These are phyloP conservation scores for Mobula birostris DNA, from an alignment of 2,113 vertebrate genomes.

Conservation along the genomic window DNA sequence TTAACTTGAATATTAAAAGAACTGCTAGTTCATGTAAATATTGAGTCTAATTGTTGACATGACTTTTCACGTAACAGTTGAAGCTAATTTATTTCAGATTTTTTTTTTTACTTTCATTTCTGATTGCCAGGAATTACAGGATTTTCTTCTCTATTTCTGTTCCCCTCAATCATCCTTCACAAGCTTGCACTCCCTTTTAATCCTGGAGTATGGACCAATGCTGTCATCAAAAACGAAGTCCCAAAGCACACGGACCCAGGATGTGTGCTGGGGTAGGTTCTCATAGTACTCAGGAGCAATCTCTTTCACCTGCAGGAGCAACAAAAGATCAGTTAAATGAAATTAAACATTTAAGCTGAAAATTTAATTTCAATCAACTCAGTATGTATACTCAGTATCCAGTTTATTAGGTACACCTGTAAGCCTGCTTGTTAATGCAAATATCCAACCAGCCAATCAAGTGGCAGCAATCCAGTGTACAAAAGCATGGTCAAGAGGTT, in stretches of 20 bases:
- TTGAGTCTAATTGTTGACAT: not conserved
- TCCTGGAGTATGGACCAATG: slow-evolving; percentile 79
- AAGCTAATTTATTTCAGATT: not conserved
- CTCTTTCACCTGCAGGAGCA: slow-evolving; percentile 73
- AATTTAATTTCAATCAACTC: not conserved
- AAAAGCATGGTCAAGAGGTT: too few species aligned
- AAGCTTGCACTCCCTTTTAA: slow-evolving; percentile 79
- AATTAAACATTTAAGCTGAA: not conserved
- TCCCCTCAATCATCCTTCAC: slow-evolving; percentile 51
- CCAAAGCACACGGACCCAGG: slow-evolving; percentile 87
- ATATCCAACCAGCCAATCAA: too few species aligned
- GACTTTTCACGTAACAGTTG: not conserved
- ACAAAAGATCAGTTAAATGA: not conserved
- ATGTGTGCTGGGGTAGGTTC: slow-evolving; percentile 80
- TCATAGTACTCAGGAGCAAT: slow-evolving; percentile 93
- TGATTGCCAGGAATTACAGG: not conserved
- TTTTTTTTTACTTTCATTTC: not conserved
- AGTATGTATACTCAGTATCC: too few species aligned
- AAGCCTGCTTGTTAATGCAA: too few species aligned
- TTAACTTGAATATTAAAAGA: not conserved
- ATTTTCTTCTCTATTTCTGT: not conserved
- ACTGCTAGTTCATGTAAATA: not conserved
- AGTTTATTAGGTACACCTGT: not conserved
- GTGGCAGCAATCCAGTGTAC: too few species aligned
- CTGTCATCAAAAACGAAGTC: slow-evolving; percentile 87